A percentile compares a stretch with the other conserved stretches of the same genome.
phyloP scores from a whole-genome alignment of 2,113 vertebrate genomes.

The Catharus fuscescens region DNA sequence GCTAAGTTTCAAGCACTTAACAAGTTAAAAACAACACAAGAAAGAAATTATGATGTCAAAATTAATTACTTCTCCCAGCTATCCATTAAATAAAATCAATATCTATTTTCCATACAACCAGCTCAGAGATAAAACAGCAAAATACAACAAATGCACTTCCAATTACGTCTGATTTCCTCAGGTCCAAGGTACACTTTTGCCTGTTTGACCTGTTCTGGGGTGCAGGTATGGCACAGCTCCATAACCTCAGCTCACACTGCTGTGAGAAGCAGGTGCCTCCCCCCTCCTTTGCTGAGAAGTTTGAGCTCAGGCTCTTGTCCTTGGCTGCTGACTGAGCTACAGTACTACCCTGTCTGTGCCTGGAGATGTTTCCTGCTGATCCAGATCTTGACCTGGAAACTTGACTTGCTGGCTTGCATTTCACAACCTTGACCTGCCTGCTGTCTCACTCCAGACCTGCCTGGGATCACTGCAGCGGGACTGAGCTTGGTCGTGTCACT shows the following conservation, averaged over 20 bases:
- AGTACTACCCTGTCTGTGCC: not conserved
- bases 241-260: not conserved
- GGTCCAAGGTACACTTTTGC: not conserved
- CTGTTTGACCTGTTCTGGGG: not conserved
- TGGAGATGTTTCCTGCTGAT: not conserved
- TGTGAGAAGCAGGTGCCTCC: not conserved
- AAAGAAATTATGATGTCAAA: slow-evolving; percentile 29
- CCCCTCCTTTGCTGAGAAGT: fast-evolving
- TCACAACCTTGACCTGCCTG: not conserved
- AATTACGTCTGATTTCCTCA: not conserved
- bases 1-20: not conserved
- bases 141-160: not conserved
- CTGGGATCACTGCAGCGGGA: not conserved
- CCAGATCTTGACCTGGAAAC: not conserved
- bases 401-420: not conserved
- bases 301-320: not conserved
- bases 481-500: not conserved
- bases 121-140: not conserved
- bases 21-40: not conserved
- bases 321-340: not conserved
- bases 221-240: not conserved
- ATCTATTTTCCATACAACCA: not conserved
- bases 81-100: slow-evolving; percentile 25
- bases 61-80: slow-evolving; percentile 19
- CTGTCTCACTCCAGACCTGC: not conserved